A percentile compares a stretch with the other conserved stretches of the same genome.
Conservation (phyloP, 1,140 invertebrate species). For the Sycophila sp. region DNA sequence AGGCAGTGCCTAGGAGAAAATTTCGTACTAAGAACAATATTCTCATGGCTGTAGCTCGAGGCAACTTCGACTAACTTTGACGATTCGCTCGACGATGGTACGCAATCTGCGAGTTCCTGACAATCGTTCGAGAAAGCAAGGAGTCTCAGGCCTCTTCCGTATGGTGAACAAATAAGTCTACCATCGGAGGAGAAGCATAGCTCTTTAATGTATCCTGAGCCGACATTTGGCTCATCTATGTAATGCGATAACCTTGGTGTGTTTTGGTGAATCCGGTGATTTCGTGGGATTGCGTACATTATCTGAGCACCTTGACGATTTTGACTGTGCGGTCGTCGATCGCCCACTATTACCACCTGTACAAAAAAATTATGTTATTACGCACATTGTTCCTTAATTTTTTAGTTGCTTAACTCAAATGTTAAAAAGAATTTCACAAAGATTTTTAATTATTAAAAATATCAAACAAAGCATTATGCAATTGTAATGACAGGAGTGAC, state of each 20-base stretch:
- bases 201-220: conserved; percentile 88
- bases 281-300: conserved; percentile 60
- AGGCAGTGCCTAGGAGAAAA: conserved; percentile 88
- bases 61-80: conserved; percentile 72
- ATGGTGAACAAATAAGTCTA: conserved; percentile 88
- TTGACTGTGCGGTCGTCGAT: conserved; percentile 50
- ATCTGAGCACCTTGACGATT: conserved; percentile 54
- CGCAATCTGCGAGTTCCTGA: conserved; percentile 79
- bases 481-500: too few relatives aligned
- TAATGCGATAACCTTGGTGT: conserved; percentile 83
- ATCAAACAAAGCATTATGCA: too few relatives aligned
- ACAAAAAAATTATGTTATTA: not conserved
- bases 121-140: conserved; percentile 83
- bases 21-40: conserved; percentile 90
- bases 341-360: conserved; percentile 59
- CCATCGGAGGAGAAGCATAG: conserved; percentile 90
- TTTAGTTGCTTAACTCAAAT: too few relatives aligned
- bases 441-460: not conserved
- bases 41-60: conserved; percentile 78
- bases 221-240: conserved; percentile 87
- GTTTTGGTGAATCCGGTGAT: conserved; percentile 76
- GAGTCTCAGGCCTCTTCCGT: conserved; percentile 83
- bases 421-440: too few relatives aligned
- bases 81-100: conserved; percentile 65
- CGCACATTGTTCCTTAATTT: too few relatives aligned